Percentiles rank a stretch among this genome's conserved stretches.
These are phyloP conservation scores for Liodrosophila aerea DNA, from an alignment of 2,888 invertebrate species.

Conservation along the genomic window DNA sequence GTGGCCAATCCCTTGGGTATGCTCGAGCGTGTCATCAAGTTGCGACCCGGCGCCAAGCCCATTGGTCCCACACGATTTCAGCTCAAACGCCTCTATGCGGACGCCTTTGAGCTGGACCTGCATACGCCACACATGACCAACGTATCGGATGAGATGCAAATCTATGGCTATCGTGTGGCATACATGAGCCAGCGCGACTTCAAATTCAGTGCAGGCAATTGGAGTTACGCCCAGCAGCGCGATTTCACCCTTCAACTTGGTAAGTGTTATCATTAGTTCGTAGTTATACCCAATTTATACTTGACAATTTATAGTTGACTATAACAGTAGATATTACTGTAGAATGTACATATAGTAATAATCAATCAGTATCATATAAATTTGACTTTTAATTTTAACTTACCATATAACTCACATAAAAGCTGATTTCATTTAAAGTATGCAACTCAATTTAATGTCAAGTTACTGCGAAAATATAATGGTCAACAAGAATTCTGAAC, in stretches of 20 bases:
- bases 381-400: too few species aligned
- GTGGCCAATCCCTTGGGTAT: conserved; percentile 84
- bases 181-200: conserved; percentile 80
- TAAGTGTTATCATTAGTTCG: too few species aligned
- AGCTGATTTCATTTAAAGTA: too few species aligned
- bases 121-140: conserved; percentile 76
- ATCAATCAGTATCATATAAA: too few species aligned
- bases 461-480: too few species aligned
- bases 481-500: too few species aligned
- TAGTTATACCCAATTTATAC: too few species aligned
- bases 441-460: too few species aligned
- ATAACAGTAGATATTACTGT: too few species aligned
- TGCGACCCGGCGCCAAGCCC: conserved; percentile 84
- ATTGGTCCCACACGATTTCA: conserved; percentile 82
- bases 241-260: conserved; percentile 81
- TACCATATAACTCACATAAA: too few species aligned
- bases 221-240: conserved; percentile 80
- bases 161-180: conserved; percentile 81
- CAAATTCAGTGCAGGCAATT: conserved; percentile 80
- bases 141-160: conserved; percentile 80
- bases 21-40: conserved; percentile 83
- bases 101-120: conserved; percentile 82
- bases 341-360: too few species aligned
- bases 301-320: too few species aligned
- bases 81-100: conserved; percentile 78